Base-by-base conservation (phyloP, 2,888 invertebrate genomes). In the Agrochola lota region DNA sequence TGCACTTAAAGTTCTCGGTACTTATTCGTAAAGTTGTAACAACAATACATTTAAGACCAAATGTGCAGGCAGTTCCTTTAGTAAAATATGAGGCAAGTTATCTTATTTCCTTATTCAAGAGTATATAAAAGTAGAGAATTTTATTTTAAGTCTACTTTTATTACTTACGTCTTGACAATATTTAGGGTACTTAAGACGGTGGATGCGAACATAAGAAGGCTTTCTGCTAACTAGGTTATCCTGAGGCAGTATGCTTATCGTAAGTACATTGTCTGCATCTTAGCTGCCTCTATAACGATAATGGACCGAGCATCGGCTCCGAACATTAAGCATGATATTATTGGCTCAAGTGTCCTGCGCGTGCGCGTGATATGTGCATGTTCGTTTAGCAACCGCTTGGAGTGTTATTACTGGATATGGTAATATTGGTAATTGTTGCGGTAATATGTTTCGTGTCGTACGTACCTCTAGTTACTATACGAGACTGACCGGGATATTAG, bases 191-290 rank as follows among this genome's bases (percentile, higher is more conserved):
- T 77, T 76, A 52, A 76, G 55, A 73, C 72, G 60, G 71, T 80
- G 75, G 74, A 75, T 89, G 88, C 85, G 85, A 86, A 83, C 86
- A 88, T 87, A 86, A 87, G 79, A 81, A 85, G 82, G 77, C 83
- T 85, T 83, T 84, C 87, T 84, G 88, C 85, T 91, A 91, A 91
- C 88, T 92, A 89, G 90, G 91, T 91, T 91, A 92, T 90, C 91
- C 90, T 80, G 80, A 80, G 89, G 91, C 90, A 85, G 88, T 90
- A 87, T 82, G 89, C 90, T 92, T 94, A 95, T 95, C 94, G 85
- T 68, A 74, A 74, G 85, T 84, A 92, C 91, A 94, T 93, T 94
- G 94, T 94, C 92, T 92, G 91, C 91, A 93, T 95, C 94, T 94
- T 90, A 92, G 90, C 87, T 86, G 89, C 90, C 90, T 90, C 88